Percentiles rank a stretch among this genome's conserved stretches.
Conservation (phyloP, 2,113 vertebrate genomes). For the Echinops telfairi region DNA sequence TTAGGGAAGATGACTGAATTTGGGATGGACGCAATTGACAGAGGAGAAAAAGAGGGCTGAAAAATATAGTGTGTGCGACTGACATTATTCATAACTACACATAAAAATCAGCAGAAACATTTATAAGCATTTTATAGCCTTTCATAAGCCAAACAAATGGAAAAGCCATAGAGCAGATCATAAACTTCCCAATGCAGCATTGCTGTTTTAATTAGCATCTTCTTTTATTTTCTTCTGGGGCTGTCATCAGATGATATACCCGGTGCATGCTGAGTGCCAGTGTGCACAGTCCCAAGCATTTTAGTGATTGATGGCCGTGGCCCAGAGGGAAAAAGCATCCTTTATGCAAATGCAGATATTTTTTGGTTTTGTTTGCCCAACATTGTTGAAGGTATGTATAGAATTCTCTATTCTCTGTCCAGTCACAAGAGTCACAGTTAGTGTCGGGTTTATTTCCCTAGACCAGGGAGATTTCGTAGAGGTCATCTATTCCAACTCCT, state of each 20-base stretch:
- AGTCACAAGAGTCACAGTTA: background rate
- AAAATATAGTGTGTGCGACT: background rate
- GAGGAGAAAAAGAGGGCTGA: background rate
- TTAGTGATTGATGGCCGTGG: slow-evolving; percentile 36
- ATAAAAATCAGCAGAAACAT: background rate
- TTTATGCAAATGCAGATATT: background rate
- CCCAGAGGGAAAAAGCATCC: slow-evolving; percentile 8
- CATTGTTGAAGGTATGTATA: background rate
- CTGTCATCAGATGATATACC: background rate
- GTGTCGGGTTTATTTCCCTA: background rate
- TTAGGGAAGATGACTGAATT: too few species aligned
- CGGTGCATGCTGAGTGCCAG: background rate
- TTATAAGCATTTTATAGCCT: background rate
- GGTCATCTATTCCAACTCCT: too few species aligned
- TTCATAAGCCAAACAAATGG: background rate
- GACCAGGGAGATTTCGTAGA: too few species aligned
- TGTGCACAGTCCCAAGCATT: background rate
- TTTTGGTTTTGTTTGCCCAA: background rate
- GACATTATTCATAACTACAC: background rate
- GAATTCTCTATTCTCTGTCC: slow-evolving; percentile 16
- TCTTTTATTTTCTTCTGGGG: slow-evolving; percentile 35
- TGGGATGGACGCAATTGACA: background rate
- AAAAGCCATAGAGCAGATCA: background rate
- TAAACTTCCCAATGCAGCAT: background rate
- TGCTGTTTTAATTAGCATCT: slow-evolving; percentile 16